Base-by-base conservation (phyloP, 2,888 invertebrate species). In the Rhingia rostrata region DNA sequence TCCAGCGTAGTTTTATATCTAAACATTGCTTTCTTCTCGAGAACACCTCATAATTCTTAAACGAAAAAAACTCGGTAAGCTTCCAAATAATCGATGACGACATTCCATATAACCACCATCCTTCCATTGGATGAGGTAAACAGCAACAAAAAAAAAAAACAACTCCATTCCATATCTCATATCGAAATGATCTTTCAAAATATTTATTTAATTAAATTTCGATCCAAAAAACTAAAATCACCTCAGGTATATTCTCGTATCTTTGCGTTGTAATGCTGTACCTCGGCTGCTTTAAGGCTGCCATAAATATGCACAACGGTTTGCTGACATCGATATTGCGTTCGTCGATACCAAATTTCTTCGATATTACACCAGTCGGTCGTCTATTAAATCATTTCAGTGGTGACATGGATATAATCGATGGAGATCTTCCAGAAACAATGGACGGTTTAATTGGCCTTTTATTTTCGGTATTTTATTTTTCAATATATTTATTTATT, bases 311-410 rank as follows among this genome's bases (percentile, higher is more conserved):
- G 87, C 95, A 95, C 90, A 91, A 92, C 88, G 88, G 89, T 84
- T 91, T 95, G 87, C 91, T 95, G 86, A 87, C 89, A 64, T 92
- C 92, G 87, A 92, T 95, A 86, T 92, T 95, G 67, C 93, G 93
- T 87, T 93, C 92, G 88, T 94, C 95, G 60, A 86, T 90, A 80
- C 93, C 94, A 92, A 93, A 93, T 86, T 95, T 95, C 92, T 95
- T 95, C 91, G 95, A 95, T 90, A 92, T 93, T 86, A 94, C 94
- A 87, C 95, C 95, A 6, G 88, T 93, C 85, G 95, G 95, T 89
- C 92, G 95, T 88, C 93, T 95, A 87, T 92, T 95, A 66, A 94
- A 94, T 91, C 93, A 94, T 87, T 94, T 95, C 90, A 93, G 94
- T 87, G 94, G 93, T 92, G 95, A 95, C 91, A 92, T 94, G 88